Percentiles rank a stretch among this genome's conserved stretches.
Evolutionary conservation across 2,888 invertebrate genomes (phyloP).

Genomic region (Patella depressa): DNA sequence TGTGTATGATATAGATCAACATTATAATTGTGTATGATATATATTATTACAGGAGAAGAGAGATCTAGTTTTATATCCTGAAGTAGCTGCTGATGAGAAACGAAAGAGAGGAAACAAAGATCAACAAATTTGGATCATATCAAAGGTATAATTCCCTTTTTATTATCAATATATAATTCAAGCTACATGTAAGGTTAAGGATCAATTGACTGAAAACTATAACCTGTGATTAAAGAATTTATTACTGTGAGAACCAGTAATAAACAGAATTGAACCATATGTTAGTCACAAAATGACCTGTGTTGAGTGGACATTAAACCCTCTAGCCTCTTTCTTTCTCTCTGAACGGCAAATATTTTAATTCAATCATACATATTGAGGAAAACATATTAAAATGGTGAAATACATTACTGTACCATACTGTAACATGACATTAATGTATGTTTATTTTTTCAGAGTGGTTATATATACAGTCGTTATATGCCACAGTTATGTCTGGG

Average conservation of each 20-base stretch:
- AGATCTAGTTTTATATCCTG: constrained; percentile 59
- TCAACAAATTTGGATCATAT: constrained; percentile 63
- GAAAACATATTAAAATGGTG: neutral
- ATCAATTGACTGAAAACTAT: no score
- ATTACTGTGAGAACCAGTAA: no score
- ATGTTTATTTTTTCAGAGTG: constrained; percentile 52
- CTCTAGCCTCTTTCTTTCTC: no score
- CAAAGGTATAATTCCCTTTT: constrained; percentile 54
- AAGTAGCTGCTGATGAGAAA: constrained; percentile 58
- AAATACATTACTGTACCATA: neutral
- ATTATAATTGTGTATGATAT: neutral
- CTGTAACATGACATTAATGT: neutral
- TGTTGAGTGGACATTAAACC: no score
- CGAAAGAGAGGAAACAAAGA: constrained; percentile 48
- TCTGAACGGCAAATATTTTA: no score
- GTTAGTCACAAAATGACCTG: no score
- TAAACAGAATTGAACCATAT: no score
- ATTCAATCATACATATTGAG: no score
- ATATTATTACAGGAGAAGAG: constrained; percentile 39
- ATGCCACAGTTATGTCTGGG: constrained; percentile 66
- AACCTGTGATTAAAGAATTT: no score
- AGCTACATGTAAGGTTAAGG: no score
- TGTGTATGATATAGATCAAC: no score
- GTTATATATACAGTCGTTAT: constrained; percentile 64
- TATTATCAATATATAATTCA: no score